Evolutionary conservation across 2,797 vertebrate species (phyloP).

Genomic region (Octomys mimax): DNA sequence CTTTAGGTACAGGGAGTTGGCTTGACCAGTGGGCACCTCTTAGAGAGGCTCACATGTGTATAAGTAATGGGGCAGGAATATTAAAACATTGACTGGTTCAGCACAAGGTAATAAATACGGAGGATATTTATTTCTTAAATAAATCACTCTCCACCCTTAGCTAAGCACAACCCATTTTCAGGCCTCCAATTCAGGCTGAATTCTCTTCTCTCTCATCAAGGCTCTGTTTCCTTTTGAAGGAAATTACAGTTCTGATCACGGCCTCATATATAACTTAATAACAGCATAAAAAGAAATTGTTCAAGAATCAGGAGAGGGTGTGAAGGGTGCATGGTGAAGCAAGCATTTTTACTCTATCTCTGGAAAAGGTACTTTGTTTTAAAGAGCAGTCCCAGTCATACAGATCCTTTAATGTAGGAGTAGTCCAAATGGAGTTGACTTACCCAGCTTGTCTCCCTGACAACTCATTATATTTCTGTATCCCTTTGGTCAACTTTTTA

Average conservation of each 20-base stretch:
- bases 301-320: neutral
- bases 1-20: neutral
- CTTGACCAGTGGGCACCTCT: neutral
- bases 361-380: neutral
- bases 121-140: neutral
- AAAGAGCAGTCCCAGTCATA: neutral
- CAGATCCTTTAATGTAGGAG: neutral
- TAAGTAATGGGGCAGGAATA: fast-evolving
- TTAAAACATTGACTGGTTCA: neutral
- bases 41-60: neutral
- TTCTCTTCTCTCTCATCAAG: neutral
- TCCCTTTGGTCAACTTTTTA: neutral
- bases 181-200: neutral
- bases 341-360: neutral
- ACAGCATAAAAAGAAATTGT: neutral
- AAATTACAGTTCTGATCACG: neutral
- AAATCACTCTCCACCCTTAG: neutral
- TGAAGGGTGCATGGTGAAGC: too few species aligned
- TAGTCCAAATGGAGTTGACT: neutral
- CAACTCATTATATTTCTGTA: neutral
- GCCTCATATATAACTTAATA: too few species aligned
- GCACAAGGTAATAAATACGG: fast-evolving
- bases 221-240: neutral
- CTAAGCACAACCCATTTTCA: neutral
- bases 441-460: neutral